Base-by-base conservation (phyloP, 2,888 invertebrate species). In the Mimachlamys varia region DNA sequence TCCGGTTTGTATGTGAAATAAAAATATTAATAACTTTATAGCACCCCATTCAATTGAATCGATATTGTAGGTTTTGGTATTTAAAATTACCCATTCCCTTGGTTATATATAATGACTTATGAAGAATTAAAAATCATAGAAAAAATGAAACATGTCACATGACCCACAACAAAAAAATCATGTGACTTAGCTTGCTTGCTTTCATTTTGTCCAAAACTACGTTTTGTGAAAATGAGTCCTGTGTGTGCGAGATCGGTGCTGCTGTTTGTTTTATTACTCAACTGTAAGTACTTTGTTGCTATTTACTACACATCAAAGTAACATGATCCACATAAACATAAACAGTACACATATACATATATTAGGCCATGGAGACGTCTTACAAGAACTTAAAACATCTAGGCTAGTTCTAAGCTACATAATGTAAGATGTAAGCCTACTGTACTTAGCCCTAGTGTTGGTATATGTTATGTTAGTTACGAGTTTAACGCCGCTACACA, bases 161-260 rank as follows among this genome's bases (percentile, higher is more conserved):
- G 76, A 76, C 76, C 76, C 13, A 10, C n/a, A 76, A 15, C 27
- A 33, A 76, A 27, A 76, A 76, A 76, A 76, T 76, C 76, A 76
- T 76, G 76, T 76, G 76, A 76, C 76, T n/a, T n/a, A n/a, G n/a
- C n/a, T n/a, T n/a, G n/a, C n/a, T 76, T 27, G 76, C 76, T 76
- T 76, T 76, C 76, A 76, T 76, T 76, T 76, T 76, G 76, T 76
- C 12, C 10, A 12, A 27, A 2, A 27, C 27, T 76, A 27, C n/a
- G 22, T 62, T n/a, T 62, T 27, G 10, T 76, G 33, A 76, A n/a
- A 76, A 76, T 76, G 76, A 76, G n/a, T n/a, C n/a, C 76, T 12
- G 33, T 17, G 76, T 76, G 4, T 33, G 12, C 13, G 27, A 33
- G 2, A 33, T 76, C 33, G 2, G 27, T 76, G 0, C 33, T 76